phyloP scores from a whole-genome alignment of 2,888 invertebrate genomes.

The Morpho helenor region DNA sequence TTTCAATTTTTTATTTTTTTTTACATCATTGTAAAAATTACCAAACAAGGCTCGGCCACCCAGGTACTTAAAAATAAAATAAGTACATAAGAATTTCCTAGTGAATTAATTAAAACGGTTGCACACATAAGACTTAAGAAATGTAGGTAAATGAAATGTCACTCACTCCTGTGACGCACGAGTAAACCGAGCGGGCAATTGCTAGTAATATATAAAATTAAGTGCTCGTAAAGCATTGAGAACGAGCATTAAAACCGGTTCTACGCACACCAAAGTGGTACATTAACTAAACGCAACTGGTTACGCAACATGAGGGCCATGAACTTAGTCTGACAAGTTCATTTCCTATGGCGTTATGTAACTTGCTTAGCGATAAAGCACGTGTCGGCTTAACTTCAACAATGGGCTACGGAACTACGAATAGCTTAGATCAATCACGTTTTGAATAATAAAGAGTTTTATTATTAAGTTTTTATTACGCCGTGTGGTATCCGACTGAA shows the following conservation, averaged over 20 bases:
- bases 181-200: no score
- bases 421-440: slow-evolving; percentile 3
- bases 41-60: no score
- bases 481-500: no score
- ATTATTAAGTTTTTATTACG: background rate
- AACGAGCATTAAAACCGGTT: background rate
- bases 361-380: slow-evolving; percentile 10
- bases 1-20: no score
- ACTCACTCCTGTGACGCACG: no score
- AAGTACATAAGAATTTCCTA: no score
- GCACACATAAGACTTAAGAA: no score
- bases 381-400: slow-evolving; percentile 4
- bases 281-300: slow-evolving; percentile 7
- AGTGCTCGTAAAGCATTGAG: background rate
- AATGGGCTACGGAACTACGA: slow-evolving; percentile 5
- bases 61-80: no score
- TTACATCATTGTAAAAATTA: no score
- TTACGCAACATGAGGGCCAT: slow-evolving; percentile 28
- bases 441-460: slow-evolving; percentile 8
- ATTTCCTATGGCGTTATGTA: slow-evolving; percentile 29
- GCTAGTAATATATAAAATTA: background rate
- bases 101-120: no score
- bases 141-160: no score
- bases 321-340: slow-evolving; percentile 30
- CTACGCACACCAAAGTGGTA: slow-evolving; percentile 4